Evolutionary conservation across 2,113 vertebrate genomes (phyloP).

Genomic region (Psettodes erumei): DNA sequence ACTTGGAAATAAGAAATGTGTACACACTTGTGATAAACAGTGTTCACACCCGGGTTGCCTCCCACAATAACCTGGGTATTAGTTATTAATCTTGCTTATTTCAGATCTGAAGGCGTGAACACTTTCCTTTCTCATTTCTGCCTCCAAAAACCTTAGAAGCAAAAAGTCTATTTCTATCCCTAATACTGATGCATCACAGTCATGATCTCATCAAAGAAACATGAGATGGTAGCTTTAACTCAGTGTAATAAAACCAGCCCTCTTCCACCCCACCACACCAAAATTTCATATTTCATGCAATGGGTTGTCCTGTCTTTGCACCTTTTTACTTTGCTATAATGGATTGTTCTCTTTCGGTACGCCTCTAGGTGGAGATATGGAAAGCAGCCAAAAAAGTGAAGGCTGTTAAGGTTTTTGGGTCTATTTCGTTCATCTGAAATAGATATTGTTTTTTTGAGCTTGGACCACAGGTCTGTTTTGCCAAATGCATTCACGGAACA

Average conservation of each 20-base stretch:
- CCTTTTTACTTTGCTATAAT: slow-evolving; percentile 57
- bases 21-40: slow-evolving; percentile 46
- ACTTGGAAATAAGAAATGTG: slow-evolving; percentile 62
- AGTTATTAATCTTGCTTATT: slow-evolving; percentile 57
- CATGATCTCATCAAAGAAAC: slow-evolving; percentile 81
- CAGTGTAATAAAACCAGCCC: slow-evolving; percentile 70
- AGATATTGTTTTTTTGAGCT: background rate
- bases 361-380: slow-evolving; percentile 24
- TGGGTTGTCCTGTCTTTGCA: slow-evolving; percentile 54
- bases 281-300: slow-evolving; percentile 72
- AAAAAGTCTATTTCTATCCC: slow-evolving; percentile 76
- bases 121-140: slow-evolving; percentile 48
- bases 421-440: background rate
- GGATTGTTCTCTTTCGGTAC: slow-evolving; percentile 37
- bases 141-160: slow-evolving; percentile 58
- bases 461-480: no score
- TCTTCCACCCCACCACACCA: slow-evolving; percentile 51
- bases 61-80: slow-evolving; percentile 53
- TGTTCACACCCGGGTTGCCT: slow-evolving; percentile 39
- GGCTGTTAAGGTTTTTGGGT: slow-evolving; percentile 11
- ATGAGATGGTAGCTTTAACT: slow-evolving; percentile 76
- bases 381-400: slow-evolving; percentile 14
- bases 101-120: slow-evolving; percentile 45
- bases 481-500: background rate
- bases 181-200: slow-evolving; percentile 69